These are phyloP conservation scores for Lithodes maja DNA, from an alignment of 2,888 invertebrate genomes.

Conservation along the genomic window DNA sequence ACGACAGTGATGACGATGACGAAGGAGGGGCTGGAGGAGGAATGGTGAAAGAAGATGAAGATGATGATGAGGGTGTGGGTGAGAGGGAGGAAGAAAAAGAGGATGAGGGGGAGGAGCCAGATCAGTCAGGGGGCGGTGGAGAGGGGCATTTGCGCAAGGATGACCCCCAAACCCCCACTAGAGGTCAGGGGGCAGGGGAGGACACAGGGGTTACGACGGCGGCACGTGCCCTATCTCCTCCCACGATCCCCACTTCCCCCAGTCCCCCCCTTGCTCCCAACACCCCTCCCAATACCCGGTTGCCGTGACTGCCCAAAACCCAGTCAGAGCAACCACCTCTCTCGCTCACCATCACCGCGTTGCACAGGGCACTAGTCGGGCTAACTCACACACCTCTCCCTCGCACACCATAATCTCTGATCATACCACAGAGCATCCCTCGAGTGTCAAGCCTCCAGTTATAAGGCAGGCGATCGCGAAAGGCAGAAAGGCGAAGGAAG, in stretches of 20 bases:
- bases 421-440: neutral
- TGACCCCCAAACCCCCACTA: conserved; percentile 27
- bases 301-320: conserved; percentile 25
- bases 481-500: neutral
- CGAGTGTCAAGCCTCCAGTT: neutral
- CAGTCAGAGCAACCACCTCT: neutral
- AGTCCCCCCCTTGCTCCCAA: too few relatives aligned
- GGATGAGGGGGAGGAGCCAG: conserved; percentile 17
- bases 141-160: neutral
- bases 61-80: neutral
- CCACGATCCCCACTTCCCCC: neutral
- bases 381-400: conserved; percentile 44
- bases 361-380: conserved; percentile 47
- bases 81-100: conserved; percentile 2
- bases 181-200: conserved; percentile 48
- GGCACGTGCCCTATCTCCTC: conserved; percentile 51
- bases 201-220: conserved; percentile 40
- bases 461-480: too few relatives aligned
- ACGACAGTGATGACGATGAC: conserved; percentile 48
- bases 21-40: conserved; percentile 4
- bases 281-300: conserved; percentile 3
- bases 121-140: conserved; percentile 21
- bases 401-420: conserved; percentile 7
- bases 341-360: conserved; percentile 41
- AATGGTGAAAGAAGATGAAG: neutral